Evolutionary conservation across 2,113 vertebrate species (phyloP).

Genomic region (Petrocephalus zakoni): DNA sequence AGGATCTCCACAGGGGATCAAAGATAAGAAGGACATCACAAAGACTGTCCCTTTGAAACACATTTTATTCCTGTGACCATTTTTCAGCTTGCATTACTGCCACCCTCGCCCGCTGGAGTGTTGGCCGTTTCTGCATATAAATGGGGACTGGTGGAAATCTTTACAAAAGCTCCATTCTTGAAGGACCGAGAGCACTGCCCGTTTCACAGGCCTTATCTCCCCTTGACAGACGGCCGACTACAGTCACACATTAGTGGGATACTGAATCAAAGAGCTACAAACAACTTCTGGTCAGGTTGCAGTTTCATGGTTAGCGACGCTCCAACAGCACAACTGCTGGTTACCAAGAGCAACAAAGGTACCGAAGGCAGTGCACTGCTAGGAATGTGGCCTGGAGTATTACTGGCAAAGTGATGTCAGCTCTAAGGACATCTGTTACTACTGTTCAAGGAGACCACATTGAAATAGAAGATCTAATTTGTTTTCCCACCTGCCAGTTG

Average conservation of each 20-base stretch:
- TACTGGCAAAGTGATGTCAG: slow-evolving; percentile 3
- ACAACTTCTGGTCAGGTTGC: background rate
- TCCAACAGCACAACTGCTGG: background rate
- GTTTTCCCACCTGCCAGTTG: background rate
- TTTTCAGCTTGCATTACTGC: background rate
- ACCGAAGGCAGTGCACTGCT: background rate
- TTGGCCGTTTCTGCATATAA: background rate
- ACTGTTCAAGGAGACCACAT: background rate
- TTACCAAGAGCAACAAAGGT: background rate
- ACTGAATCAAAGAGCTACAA: slow-evolving; percentile 2
- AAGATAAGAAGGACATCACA: background rate
- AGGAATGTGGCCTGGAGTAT: background rate
- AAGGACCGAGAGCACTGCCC: background rate
- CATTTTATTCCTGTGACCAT: background rate
- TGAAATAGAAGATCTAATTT: background rate
- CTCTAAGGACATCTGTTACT: slow-evolving; percentile 13
- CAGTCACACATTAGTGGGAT: background rate
- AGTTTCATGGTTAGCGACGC: background rate
- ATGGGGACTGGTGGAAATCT: background rate
- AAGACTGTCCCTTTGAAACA: background rate
- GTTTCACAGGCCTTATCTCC: background rate
- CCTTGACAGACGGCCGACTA: background rate
- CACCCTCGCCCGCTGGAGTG: background rate
- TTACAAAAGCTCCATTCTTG: background rate
- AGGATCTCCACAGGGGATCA: slow-evolving; percentile 1